Conservation (phyloP, 2,113 vertebrate genomes). For the Ptyas mucosa region DNA sequence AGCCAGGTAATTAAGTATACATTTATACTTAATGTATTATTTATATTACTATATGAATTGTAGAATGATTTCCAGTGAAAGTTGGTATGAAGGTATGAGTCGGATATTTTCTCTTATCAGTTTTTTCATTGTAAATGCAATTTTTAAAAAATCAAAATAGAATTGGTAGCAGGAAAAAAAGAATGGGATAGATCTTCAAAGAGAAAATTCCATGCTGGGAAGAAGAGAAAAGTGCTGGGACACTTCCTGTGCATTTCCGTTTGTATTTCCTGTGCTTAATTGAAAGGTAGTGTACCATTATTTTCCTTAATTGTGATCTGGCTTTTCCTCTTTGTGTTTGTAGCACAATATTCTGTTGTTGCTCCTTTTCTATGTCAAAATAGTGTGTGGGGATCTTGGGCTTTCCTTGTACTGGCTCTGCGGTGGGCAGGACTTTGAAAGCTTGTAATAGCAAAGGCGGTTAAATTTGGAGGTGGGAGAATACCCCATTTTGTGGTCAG, state of each 20-base stretch:
- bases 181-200: background rate
- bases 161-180: background rate
- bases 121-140: background rate
- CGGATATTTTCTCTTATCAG: background rate
- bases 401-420: fast-evolving
- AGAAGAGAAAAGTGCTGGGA: background rate
- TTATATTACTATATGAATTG: background rate
- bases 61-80: background rate
- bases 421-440: background rate
- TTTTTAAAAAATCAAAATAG: background rate
- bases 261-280: background rate
- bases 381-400: fast-evolving
- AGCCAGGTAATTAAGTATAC: too few relatives aligned
- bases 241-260: background rate
- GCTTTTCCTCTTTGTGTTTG: background rate
- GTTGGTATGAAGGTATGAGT: background rate
- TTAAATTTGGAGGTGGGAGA: background rate
- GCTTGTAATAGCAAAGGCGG: background rate
- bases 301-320: background rate
- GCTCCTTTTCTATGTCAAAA: fast-evolving
- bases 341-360: fast-evolving
- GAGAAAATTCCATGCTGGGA: background rate
- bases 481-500: background rate
- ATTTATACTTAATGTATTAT: background rate
- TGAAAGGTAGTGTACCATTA: fast-evolving